These are phyloP conservation scores for Crax fasciolata DNA, from an alignment of 2,797 vertebrate species.

Conservation along the genomic window DNA sequence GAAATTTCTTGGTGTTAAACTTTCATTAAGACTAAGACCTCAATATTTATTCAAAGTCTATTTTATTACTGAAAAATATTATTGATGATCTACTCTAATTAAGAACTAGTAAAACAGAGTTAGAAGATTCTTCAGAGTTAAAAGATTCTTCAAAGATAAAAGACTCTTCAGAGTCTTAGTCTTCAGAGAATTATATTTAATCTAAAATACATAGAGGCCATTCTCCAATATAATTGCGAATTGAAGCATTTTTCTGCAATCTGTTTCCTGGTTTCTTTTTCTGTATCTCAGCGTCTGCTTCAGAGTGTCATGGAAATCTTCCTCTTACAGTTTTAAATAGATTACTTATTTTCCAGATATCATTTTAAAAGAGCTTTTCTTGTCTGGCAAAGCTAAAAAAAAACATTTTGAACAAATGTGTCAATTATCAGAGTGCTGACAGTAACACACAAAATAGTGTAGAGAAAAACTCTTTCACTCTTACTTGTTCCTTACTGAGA, in stretches of 20 bases:
- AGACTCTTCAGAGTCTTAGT: not conserved
- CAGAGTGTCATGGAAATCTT: not conserved
- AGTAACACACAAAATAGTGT: not conserved
- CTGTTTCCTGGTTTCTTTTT: not conserved
- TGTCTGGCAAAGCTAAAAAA: not conserved
- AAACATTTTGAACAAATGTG: not conserved
- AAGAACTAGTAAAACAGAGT: not conserved
- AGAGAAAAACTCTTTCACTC: not conserved
- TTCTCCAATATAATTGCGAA: not conserved
- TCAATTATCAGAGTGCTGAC: not conserved
- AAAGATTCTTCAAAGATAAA: not conserved
- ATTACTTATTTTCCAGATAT: not conserved
- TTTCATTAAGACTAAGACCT: not conserved
- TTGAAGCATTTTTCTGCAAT: not conserved
- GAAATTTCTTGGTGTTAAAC: not conserved
- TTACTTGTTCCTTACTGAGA: not conserved
- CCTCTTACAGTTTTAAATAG: slow-evolving; percentile 7
- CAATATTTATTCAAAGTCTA: not conserved
- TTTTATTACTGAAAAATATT: not conserved
- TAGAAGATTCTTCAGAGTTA: not conserved
- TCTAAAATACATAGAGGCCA: not conserved
- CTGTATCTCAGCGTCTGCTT: not conserved
- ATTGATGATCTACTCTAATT: not conserved
- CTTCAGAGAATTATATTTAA: not conserved
- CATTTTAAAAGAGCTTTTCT: not conserved